Conservation (phyloP, 2,113 vertebrate genomes). For the Rhizomys pruinosus region DNA sequence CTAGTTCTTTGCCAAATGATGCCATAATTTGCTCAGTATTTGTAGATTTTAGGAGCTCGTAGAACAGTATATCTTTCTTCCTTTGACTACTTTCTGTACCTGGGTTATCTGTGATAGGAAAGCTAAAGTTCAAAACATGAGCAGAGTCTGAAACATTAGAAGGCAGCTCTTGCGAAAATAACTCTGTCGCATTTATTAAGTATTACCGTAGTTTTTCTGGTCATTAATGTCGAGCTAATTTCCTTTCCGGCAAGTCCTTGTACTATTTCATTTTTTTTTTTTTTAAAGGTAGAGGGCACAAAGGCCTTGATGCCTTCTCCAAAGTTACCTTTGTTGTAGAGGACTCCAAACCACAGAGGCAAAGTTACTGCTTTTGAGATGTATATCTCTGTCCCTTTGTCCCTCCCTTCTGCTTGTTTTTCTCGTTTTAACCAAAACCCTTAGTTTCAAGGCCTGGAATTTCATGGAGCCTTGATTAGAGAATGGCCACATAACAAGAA, state of each 20-base stretch:
- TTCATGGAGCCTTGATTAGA: neutral
- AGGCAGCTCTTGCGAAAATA: conserved; percentile 73
- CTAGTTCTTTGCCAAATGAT: conserved; percentile 45
- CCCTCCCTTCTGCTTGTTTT: neutral
- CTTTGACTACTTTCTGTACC: conserved; percentile 53
- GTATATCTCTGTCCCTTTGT: neutral
- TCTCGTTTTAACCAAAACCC: neutral
- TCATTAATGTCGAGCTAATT: conserved; percentile 80
- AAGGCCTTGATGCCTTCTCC: conserved; percentile 42
- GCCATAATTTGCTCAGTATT: neutral
- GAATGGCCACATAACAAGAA: neutral
- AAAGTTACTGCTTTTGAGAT: conserved; percentile 57
- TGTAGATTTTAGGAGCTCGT: neutral
- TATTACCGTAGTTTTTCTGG: conserved; percentile 65
- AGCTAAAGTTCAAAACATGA: conserved; percentile 51
- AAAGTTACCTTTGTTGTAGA: conserved; percentile 52
- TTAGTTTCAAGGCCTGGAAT: neutral
- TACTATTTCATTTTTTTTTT: conserved; percentile 74
- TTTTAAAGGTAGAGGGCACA: neutral
- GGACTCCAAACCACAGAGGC: conserved; percentile 5
- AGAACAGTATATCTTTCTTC: neutral
- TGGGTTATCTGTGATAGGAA: neutral
- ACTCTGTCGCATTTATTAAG: conserved; percentile 61
- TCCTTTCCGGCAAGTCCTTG: conserved; percentile 63
- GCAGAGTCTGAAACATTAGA: conserved; percentile 69